Base-by-base conservation (phyloP, 2,797 vertebrate species). In the Lates japonicus region DNA sequence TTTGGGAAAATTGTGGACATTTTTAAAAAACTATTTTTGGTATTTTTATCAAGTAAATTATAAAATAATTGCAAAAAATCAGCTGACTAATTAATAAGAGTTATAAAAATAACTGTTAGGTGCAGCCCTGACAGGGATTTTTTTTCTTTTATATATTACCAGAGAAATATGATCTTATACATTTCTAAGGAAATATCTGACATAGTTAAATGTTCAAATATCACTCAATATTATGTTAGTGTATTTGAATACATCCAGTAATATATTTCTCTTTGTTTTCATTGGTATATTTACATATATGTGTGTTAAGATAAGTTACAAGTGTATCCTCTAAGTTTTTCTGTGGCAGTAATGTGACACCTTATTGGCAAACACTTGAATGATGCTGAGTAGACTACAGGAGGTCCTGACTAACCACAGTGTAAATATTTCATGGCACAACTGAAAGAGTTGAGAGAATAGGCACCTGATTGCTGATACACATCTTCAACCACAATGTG, bases 341-440 rank as follows among this genome's bases (percentile, higher is more conserved):
- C 19, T 25, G 69, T 42, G 61, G 29, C 76, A 58, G 90, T 83
- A 88, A 90, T 54, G 6, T 37, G 76, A 91, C 55, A 70, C 89
- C 55, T 71, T 35, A 64, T 77, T 83, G 66, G 61, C 57, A 14
- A 46, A 61, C 79, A 46, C 76, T 35, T 78, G 68, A 87, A 39
- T 69, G 76, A 78, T 79, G 80, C 65, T 54, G 68, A 85, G 73
- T 64, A 39, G 64, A 60, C 84, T 31, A 44, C 68, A 66, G 82
- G 85, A 80, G 88, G 81, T 80, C 87, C 31, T 39, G 12, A 25
- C 39, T 64, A 52, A 62, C 67, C 58, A 44, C 54, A 25, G 20
- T 76, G 62, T 93, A 80, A 93, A 94, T 93, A 90, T 92, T 93
- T 91, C 31, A 94, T 87, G 61, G 6, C 37, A 54, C 4, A 19